Conservation (phyloP, 2,113 vertebrate species). For the Serilophus lunatus region DNA sequence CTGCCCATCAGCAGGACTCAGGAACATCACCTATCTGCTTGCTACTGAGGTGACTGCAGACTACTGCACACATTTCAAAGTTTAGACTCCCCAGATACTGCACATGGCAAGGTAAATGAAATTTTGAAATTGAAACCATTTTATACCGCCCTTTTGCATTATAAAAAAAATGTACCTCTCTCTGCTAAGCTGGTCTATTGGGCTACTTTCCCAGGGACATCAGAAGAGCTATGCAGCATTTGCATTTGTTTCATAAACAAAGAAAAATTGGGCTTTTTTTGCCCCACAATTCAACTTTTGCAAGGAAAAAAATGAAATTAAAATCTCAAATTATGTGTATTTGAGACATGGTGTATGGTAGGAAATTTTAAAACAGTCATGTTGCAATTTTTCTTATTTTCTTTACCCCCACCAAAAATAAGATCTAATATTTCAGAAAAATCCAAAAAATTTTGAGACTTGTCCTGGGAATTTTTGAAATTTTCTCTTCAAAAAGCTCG, state of each 20-base stretch:
- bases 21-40: not conserved
- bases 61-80: fast-evolving
- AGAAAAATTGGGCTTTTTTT: not conserved
- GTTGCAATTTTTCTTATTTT: not conserved
- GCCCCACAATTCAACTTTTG: not conserved
- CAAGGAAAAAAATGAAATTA: not conserved
- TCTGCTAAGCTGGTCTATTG: not conserved
- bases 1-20: not conserved
- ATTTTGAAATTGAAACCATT: not conserved
- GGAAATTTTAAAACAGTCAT: not conserved
- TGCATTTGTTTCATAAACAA: not conserved
- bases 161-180: not conserved
- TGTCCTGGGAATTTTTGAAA: not conserved
- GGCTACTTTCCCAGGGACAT: not conserved
- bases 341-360: not conserved
- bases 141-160: not conserved
- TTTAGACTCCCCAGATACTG: not conserved
- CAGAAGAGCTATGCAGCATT: fast-evolving
- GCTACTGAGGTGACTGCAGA: not conserved
- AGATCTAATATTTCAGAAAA: not conserved
- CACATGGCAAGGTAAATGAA: not conserved
- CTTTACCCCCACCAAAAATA: fast-evolving
- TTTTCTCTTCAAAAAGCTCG: not conserved
- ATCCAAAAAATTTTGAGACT: not conserved
- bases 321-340: fast-evolving